phyloP scores from a whole-genome alignment of 2,113 vertebrate genomes.

The Gnathonemus longibarbis region DNA sequence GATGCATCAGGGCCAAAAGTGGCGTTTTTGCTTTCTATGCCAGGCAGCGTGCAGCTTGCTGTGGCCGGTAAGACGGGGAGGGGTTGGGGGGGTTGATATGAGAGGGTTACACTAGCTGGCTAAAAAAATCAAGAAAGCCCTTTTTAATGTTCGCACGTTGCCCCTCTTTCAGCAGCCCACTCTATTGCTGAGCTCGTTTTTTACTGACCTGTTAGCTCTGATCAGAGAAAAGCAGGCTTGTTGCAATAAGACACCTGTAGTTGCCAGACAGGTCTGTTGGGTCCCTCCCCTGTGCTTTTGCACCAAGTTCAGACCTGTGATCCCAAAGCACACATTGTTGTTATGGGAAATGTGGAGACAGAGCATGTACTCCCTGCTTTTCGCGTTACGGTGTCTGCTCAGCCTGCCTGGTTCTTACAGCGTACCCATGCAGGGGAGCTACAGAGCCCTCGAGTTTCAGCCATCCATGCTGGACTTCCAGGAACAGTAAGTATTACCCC shows the following conservation, averaged over 20 bases:
- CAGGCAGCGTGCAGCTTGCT: background rate
- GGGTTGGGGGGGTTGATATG: background rate
- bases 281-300: constrained; percentile 25
- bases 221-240: background rate
- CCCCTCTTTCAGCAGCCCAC: background rate
- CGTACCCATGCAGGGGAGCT: constrained; percentile 81
- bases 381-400: constrained; percentile 36
- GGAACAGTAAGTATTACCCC: constrained; percentile 81
- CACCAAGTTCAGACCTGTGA: background rate
- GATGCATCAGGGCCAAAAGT: background rate
- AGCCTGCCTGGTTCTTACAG: constrained; percentile 59
- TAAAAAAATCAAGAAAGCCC: background rate
- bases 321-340: background rate
- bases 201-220: background rate
- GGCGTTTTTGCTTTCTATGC: background rate
- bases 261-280: constrained; percentile 24
- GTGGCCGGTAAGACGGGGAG: background rate
- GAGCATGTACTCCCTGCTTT: constrained; percentile 29
- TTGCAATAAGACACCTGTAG: background rate
- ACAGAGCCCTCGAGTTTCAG: constrained; percentile 89
- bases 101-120: background rate
- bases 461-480: constrained; percentile 98
- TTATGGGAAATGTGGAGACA: constrained; percentile 13
- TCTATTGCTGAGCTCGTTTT: background rate
- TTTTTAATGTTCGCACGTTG: background rate